Percentiles rank a stretch among this genome's conserved stretches.
Conservation (phyloP, 2,888 invertebrate genomes). For the Sarcophaga variegata region DNA sequence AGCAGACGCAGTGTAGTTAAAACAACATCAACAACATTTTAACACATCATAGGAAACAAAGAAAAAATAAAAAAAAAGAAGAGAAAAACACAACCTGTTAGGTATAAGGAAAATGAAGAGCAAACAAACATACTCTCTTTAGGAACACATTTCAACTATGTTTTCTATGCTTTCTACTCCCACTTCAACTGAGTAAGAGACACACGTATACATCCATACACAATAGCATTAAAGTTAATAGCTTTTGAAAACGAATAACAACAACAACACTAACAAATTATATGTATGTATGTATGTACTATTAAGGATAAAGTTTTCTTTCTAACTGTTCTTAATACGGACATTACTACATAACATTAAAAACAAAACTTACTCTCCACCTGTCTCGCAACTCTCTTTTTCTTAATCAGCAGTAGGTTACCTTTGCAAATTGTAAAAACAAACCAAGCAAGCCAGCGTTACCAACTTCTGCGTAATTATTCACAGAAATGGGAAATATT, state of each 20-base stretch:
- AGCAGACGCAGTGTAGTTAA: conserved; percentile 13
- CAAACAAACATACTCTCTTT: not conserved
- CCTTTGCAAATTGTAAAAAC: conserved; percentile 10
- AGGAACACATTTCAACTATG: not conserved
- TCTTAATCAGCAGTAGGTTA: conserved; percentile 43
- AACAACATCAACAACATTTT: conserved; percentile 2
- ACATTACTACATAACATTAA: conserved; percentile 47
- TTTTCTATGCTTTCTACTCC: not conserved
- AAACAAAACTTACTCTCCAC: conserved; percentile 30
- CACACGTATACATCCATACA: not conserved
- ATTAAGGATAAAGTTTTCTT: conserved; percentile 44
- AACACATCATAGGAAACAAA: conserved; percentile 23
- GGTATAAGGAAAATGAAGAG: too few relatives aligned
- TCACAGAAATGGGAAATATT: too few relatives aligned
- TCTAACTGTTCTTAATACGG: conserved; percentile 30
- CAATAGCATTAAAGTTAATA: conserved; percentile 55
- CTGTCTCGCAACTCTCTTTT: too few relatives aligned
- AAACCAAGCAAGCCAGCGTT: not conserved
- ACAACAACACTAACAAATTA: not conserved
- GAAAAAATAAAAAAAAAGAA: not conserved
- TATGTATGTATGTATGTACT: not conserved
- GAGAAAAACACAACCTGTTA: not conserved
- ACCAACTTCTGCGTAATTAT: too few relatives aligned
- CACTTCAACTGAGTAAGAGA: not conserved
- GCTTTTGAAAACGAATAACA: conserved; percentile 34